Conservation (phyloP, 2,113 vertebrate genomes). For the Riparia riparia region DNA sequence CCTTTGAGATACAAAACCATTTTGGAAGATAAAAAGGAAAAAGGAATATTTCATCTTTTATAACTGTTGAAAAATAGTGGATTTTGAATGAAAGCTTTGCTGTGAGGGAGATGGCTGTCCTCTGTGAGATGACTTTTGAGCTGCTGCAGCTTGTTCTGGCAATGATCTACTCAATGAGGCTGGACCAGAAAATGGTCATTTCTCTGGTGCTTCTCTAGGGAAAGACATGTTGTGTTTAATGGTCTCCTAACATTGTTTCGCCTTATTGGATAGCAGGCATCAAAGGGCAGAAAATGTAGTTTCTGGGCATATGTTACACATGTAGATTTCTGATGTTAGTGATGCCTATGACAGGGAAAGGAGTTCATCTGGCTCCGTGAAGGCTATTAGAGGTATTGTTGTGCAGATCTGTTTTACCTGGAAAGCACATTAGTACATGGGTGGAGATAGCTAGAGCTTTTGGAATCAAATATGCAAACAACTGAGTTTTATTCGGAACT, state of each 20-base stretch:
- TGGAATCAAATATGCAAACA: slow-evolving; percentile 25
- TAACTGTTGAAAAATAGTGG: neutral
- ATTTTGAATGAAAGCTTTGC: neutral
- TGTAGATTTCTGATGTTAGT: neutral
- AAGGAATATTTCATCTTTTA: neutral
- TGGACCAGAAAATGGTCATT: neutral
- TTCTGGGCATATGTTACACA: neutral
- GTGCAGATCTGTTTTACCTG: slow-evolving; percentile 48
- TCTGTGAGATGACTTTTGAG: neutral
- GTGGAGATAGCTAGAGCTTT: slow-evolving; percentile 21
- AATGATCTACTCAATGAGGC: neutral
- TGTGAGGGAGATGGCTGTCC: neutral
- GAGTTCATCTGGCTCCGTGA: neutral
- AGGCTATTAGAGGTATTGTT: neutral
- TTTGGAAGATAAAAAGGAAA: neutral
- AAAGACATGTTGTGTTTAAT: neutral
- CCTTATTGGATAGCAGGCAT: neutral
- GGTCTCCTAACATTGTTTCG: neutral
- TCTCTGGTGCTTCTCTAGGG: neutral
- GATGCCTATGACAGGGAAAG: neutral
- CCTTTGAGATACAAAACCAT: neutral
- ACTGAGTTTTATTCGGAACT: neutral
- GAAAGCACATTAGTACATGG: slow-evolving; percentile 50
- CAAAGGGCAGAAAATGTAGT: neutral
- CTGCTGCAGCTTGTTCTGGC: neutral